Percentiles rank a stretch among this genome's conserved stretches.
Evolutionary conservation across 92 coral and sea anemone genomes (phyloP).

Genomic region (Zoanthus solanderi): DNA sequence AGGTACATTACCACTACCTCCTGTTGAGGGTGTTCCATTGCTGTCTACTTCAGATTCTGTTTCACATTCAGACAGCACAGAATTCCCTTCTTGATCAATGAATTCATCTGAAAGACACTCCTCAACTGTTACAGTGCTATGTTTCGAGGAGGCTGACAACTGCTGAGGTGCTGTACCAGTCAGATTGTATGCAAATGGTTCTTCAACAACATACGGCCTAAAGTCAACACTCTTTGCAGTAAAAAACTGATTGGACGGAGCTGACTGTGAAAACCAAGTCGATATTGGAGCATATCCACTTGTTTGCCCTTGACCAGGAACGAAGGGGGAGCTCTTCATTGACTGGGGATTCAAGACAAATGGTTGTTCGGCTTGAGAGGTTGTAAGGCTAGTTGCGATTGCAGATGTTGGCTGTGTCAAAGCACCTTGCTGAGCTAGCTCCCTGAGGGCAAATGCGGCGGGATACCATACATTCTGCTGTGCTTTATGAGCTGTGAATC

Average conservation of each 20-base stretch:
- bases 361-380: slow-evolving; percentile 5
- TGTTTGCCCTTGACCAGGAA: slow-evolving; percentile 3
- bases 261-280: slow-evolving; percentile 10
- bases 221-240: slow-evolving; percentile 56
- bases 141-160: neutral
- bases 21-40: slow-evolving; percentile 14
- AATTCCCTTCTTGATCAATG: neutral
- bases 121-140: slow-evolving; percentile 26
- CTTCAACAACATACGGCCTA: slow-evolving; percentile 60
- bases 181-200: slow-evolving; percentile 14
- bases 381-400: neutral
- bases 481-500: slow-evolving; percentile 62
- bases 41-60: slow-evolving; percentile 61
- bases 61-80: slow-evolving; percentile 47
- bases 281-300: neutral
- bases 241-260: slow-evolving; percentile 38
- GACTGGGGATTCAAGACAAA: slow-evolving; percentile 35
- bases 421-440: slow-evolving; percentile 50
- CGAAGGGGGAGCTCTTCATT: slow-evolving; percentile 40
- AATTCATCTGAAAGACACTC: slow-evolving; percentile 34
- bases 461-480: slow-evolving; percentile 61
- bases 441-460: slow-evolving; percentile 55
- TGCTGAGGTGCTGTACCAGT: slow-evolving; percentile 13
- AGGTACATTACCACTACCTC: neutral
- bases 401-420: slow-evolving; percentile 30